Percentiles rank a stretch among this genome's conserved stretches.
Conservation (phyloP, 2,797 vertebrate genomes). For the Onychomys leucogaster region DNA sequence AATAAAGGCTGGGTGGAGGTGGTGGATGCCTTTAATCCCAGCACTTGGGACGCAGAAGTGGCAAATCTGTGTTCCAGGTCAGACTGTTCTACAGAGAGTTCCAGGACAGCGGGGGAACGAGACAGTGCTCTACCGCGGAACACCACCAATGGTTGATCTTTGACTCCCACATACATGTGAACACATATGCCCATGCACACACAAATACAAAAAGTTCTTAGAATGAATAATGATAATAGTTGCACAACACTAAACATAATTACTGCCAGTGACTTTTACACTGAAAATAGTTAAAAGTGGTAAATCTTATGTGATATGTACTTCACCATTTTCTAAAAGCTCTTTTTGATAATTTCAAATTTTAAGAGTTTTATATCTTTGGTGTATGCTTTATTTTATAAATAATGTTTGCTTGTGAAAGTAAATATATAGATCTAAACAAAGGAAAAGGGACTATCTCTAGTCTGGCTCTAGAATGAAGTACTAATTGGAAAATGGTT, state of each 20-base stretch:
- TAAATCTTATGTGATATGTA: neutral
- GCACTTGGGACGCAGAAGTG: neutral
- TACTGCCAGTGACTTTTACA: neutral
- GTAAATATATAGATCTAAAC: neutral
- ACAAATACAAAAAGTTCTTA: no score
- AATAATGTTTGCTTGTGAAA: neutral
- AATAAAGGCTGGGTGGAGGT: neutral
- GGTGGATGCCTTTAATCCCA: neutral
- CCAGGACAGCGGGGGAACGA: no score
- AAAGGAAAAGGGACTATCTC: neutral
- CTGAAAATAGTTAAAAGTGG: neutral
- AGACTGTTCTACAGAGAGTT: neutral
- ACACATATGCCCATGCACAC: neutral
- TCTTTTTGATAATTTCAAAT: neutral
- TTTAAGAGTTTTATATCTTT: neutral
- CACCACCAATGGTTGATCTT: neutral
- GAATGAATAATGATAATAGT: neutral
- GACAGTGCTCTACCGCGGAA: no score
- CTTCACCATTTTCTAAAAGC: neutral
- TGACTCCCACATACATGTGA: neutral
- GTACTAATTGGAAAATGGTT: neutral
- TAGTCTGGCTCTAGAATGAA: neutral
- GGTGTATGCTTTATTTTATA: neutral
- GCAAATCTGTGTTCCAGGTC: no score
- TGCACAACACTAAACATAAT: neutral